Conservation (phyloP, 2,113 vertebrate species). For the Hypanus sabinus region DNA sequence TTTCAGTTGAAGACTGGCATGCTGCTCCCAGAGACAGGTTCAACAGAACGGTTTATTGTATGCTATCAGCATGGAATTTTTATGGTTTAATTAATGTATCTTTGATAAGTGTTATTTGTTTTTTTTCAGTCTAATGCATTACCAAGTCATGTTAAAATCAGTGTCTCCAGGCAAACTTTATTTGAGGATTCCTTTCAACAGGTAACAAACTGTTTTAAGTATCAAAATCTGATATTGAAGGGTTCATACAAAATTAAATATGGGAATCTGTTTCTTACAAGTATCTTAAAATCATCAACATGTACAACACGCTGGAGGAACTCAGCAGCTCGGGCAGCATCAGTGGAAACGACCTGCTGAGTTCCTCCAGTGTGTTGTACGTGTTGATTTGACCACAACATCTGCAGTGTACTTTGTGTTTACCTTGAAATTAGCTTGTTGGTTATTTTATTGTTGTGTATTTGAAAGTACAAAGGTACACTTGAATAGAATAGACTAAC, state of each 20-base stretch:
- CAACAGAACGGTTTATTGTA: too few species aligned
- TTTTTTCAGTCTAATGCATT: slow-evolving; percentile 76
- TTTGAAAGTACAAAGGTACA: not conserved
- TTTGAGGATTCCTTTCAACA: slow-evolving; percentile 97
- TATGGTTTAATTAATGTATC: not conserved
- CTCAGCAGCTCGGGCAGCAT: too few species aligned
- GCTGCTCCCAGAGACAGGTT: too few species aligned
- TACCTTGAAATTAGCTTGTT: not conserved
- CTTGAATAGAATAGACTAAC: not conserved
- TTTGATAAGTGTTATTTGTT: slow-evolving; percentile 38
- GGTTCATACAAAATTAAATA: not conserved
- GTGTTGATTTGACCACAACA: too few species aligned
- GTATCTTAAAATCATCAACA: too few species aligned
- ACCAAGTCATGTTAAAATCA: slow-evolving; percentile 96
- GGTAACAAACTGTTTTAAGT: slow-evolving; percentile 55
- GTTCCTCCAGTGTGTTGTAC: too few species aligned
- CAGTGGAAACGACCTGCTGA: too few species aligned
- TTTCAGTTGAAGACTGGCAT: too few species aligned
- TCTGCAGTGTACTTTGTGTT: too few species aligned
- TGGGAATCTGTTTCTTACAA: not conserved
- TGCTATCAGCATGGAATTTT: not conserved
- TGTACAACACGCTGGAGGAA: too few species aligned
- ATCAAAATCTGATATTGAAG: not conserved
- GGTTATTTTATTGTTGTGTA: not conserved
- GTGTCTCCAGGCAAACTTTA: slow-evolving; percentile 87